Conservation (phyloP, 2,888 invertebrate species). For the Tupiocoris notatus region DNA sequence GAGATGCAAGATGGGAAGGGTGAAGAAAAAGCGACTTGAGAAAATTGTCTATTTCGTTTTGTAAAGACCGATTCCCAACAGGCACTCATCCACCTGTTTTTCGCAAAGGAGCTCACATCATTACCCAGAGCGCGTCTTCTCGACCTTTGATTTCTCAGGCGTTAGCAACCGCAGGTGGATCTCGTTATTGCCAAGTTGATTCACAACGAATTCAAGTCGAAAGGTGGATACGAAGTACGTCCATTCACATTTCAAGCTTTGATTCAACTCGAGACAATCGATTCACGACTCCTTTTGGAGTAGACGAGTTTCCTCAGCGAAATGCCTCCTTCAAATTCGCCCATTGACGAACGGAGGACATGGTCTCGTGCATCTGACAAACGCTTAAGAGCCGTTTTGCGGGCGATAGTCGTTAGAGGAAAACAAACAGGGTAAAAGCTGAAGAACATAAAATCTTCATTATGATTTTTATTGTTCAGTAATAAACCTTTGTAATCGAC, state of each 20-base stretch:
- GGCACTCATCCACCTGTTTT: constrained; percentile 33
- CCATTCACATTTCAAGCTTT: constrained; percentile 36
- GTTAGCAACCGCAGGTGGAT: constrained; percentile 28
- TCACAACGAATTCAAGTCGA: background rate
- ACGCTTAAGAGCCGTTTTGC: no score
- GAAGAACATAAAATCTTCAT: no score
- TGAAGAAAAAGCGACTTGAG: background rate
- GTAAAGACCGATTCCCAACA: background rate
- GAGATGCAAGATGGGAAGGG: no score
- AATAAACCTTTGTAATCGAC: no score
- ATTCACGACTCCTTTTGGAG: constrained; percentile 27
- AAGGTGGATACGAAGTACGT: background rate
- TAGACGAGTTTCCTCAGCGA: background rate
- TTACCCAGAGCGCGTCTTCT: constrained; percentile 24
- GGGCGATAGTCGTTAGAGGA: no score
- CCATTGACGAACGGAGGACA: background rate
- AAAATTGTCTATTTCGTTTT: constrained; percentile 30
- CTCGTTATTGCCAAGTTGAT: constrained; percentile 29
- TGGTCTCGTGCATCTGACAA: no score
- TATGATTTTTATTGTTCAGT: no score
- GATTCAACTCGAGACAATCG: constrained; percentile 26
- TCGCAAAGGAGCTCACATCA: constrained; percentile 27
- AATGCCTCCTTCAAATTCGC: background rate
- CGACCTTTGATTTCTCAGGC: background rate
- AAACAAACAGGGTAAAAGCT: no score